Evolutionary conservation across 2,888 invertebrate genomes (phyloP).

Genomic region (Cephalotes varians): DNA sequence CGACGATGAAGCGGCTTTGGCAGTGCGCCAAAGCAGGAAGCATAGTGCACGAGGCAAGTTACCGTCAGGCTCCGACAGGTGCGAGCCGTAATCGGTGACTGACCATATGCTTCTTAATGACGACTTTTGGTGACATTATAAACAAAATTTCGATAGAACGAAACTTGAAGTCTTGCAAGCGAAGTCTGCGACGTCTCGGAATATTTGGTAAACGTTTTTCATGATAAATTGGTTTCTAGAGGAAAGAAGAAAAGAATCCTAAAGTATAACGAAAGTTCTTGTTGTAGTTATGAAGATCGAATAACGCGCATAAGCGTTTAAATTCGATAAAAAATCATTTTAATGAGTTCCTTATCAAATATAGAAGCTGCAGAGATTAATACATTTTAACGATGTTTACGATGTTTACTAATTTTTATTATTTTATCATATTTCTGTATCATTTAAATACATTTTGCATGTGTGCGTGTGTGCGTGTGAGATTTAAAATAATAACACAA

Average conservation of each 20-base stretch:
- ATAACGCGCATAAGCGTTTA: slow-evolving; percentile 43
- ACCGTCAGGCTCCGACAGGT: slow-evolving; percentile 62
- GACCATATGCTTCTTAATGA: slow-evolving; percentile 47
- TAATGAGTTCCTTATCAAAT: not conserved
- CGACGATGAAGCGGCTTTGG: slow-evolving; percentile 40
- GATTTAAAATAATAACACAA: not conserved
- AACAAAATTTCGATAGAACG: slow-evolving; percentile 59
- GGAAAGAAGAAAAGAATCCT: slow-evolving; percentile 35
- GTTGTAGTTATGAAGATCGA: slow-evolving; percentile 67
- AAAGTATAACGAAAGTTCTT: slow-evolving; percentile 57
- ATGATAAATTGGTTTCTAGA: slow-evolving; percentile 70
- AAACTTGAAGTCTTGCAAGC: not conserved
- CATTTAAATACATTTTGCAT: not conserved
- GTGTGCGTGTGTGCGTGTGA: not conserved
- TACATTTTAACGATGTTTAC: not conserved
- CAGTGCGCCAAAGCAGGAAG: slow-evolving; percentile 58
- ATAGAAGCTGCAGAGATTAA: slow-evolving; percentile 1
- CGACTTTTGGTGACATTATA: slow-evolving; percentile 52
- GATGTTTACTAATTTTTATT: not conserved
- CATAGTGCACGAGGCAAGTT: slow-evolving; percentile 21
- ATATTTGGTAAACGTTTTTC: slow-evolving; percentile 65
- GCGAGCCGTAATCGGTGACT: slow-evolving; percentile 36
- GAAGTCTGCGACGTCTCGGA: slow-evolving; percentile 12
- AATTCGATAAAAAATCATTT: not conserved
- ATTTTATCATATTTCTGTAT: not conserved